Evolutionary conservation across 2,888 invertebrate genomes (phyloP), one percentile per base, ranked within the genome.

Genomic region (Drosophila austrosaltans): DNA sequence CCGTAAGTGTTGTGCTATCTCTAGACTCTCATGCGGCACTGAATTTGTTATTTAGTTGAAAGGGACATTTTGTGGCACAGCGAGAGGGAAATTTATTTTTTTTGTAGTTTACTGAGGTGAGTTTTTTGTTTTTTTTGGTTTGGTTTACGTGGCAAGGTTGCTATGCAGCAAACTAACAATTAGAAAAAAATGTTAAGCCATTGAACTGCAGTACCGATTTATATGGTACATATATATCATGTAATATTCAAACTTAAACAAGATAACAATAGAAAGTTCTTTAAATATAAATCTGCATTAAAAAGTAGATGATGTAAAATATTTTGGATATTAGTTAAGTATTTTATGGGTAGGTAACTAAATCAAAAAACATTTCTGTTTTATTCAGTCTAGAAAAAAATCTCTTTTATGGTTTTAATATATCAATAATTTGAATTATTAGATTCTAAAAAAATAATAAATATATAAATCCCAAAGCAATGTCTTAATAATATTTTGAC

Each of bases 11-110:
- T 53, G 61, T 60, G 63, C 32, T 39, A 53, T 42, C 40, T 12
- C 25, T 40, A 53, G 7, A 63, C 8, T 67, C 36, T 20, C 7
- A 39, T 30, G 12, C 22, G 36, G 16, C 16, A 73, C 65, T 70
- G 57, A 69, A 67, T 20, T 16, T 8, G 20, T 7, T 7, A 32
- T 28, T 53, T 12, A 64, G 66, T 79, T 79, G 80, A 77, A 79
- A 64, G 74, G 78, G 61, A 76, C 3, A 60, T 66, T 67, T 53
- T 10, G 32, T 16, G 44, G 44, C 22, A 22, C 5, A 36, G 4
- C n/a, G 48, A n/a, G 7, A 71, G 80, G 78, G 78, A 79, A 78
- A 78, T 79, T 79, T 58, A 66, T 79, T 36, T 1, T 44, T 42
- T 25, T 48, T 25, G 48, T 4, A 4, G 4, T 22, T 48, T 48